Evolutionary conservation across 2,888 invertebrate genomes (phyloP), one percentile per base, ranked within the genome.

Genomic region (Hartigia nigra): DNA sequence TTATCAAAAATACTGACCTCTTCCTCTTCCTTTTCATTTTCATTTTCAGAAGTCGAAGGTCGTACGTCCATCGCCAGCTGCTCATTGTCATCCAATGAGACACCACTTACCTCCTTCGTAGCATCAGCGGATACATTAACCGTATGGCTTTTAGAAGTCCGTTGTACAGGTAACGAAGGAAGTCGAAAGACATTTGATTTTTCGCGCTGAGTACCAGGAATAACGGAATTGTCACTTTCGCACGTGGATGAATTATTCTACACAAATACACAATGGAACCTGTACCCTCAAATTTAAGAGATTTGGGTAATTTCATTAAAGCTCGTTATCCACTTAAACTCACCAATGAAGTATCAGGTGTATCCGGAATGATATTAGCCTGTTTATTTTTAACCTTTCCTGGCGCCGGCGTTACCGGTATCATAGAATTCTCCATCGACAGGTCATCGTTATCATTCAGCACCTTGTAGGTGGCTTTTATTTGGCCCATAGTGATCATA

Each of bases 401-500:
- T 75, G 75, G 37, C 9, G 12, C 69, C 11, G 86, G 87, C 3
- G 88, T 88, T 39, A 83, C 83, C 1, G 86, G 84, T 1, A 86
- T 77, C 31, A 81, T 23, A 12, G 74, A 79, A 74, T 9, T 72
- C 32, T 72, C 72, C 23, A 55, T 23, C 55, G 5, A 55, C 9
- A 55, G 23, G 9, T 55, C 77, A 5, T 39, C 75, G 4, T 55
- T 55, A 5, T 5, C 55, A 55, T 55, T 14, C 23, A 55, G 23
- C 9, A 75, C 11, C 35, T 77, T 82, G 77, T 86, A 91, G 34
- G 79, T 78, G 0, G 89, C 90, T 1, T 70, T 79, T 1, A 90
- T 82, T 74, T 78, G 80, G 1, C 91, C 92, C 78, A 92, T 89
- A 12, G 80, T 81, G 12, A 92, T 69, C 1, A 77, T 31, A 76